Conservation (phyloP, 2,113 vertebrate species). For the Abramis brama region DNA sequence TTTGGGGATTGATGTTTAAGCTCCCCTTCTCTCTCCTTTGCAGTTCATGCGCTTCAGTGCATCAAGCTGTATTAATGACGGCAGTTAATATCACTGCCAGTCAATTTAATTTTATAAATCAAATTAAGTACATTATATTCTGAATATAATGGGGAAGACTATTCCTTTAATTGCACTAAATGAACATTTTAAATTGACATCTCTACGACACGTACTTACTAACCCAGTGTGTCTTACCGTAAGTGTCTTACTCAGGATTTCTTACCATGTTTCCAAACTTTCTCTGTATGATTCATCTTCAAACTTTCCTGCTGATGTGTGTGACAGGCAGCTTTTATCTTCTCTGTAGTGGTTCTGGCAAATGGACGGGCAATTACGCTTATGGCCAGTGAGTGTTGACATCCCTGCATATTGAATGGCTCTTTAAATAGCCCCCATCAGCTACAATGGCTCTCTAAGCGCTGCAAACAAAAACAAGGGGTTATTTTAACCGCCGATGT, state of each 20-base stretch:
- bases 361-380: conserved; percentile 81
- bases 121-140: too few species aligned
- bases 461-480: conserved; percentile 76
- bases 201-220: too few species aligned
- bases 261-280: conserved; percentile 63
- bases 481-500: conserved; percentile 72
- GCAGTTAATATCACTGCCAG: too few species aligned
- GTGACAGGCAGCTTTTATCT: conserved; percentile 78
- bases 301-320: conserved; percentile 67
- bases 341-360: conserved; percentile 71
- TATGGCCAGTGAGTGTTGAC: conserved; percentile 80
- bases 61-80: background rate
- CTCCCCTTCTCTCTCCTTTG: background rate
- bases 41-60: background rate
- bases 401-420: conserved; percentile 81
- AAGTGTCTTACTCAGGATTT: background rate
- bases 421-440: conserved; percentile 81
- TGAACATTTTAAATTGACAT: too few species aligned
- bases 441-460: conserved; percentile 73
- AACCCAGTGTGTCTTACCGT: too few species aligned
- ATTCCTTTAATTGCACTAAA: too few species aligned
- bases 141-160: too few species aligned
- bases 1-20: background rate
- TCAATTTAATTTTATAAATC: too few species aligned
- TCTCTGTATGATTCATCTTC: conserved; percentile 63